These are phyloP conservation scores for Choristoneura rosaceana DNA, from an alignment of 2,888 invertebrate species.

Conservation along the genomic window DNA sequence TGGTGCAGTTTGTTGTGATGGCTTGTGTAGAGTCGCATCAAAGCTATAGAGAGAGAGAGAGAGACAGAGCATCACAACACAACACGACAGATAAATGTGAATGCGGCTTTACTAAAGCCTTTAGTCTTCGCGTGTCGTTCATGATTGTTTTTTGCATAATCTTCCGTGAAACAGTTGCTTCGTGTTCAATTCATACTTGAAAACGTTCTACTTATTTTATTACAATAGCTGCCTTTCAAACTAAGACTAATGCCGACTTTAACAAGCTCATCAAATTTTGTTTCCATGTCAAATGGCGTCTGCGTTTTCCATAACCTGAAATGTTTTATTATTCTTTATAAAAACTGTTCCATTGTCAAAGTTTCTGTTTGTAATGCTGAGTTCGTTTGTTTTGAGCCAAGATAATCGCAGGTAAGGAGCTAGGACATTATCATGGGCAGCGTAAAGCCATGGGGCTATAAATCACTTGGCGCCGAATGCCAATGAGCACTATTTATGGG, in stretches of 20 bases:
- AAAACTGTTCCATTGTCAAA: background rate
- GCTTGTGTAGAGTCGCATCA: no score
- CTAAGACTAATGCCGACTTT: slow-evolving; percentile 12
- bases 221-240: slow-evolving; percentile 45
- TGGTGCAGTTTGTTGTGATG: no score
- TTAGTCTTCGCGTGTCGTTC: slow-evolving; percentile 31
- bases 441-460: slow-evolving; percentile 60
- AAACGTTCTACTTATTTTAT: slow-evolving; percentile 61
- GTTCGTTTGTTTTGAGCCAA: slow-evolving; percentile 20
- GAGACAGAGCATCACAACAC: no score
- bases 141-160: slow-evolving; percentile 68
- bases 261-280: background rate
- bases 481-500: slow-evolving; percentile 65
- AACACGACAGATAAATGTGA: background rate
- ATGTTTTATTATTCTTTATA: background rate
- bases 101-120: no score
- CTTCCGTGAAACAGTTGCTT: slow-evolving; percentile 65
- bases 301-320: background rate
- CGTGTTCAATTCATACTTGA: slow-evolving; percentile 55
- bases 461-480: slow-evolving; percentile 68
- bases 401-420: slow-evolving; percentile 51
- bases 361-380: background rate
- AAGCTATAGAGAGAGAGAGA: no score
- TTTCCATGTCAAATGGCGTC: background rate
- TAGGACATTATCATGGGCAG: slow-evolving; percentile 73